phyloP scores from a whole-genome alignment of 2,888 invertebrate species.

The Amiota communis region DNA sequence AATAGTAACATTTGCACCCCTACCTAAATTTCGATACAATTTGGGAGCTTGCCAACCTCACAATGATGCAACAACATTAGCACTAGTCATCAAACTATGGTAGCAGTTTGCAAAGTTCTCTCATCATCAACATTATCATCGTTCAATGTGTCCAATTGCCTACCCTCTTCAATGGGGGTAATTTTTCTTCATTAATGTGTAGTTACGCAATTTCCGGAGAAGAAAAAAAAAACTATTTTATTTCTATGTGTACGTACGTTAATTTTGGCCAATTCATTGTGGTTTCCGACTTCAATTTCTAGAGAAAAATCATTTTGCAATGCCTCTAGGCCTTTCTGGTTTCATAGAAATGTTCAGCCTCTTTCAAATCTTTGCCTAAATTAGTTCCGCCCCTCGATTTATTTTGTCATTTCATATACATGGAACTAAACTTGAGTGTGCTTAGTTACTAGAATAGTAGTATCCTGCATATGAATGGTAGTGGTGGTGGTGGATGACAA shows the following conservation, averaged over 20 bases:
- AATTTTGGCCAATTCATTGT: slow-evolving; percentile 62
- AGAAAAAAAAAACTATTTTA: slow-evolving; percentile 38
- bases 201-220: slow-evolving; percentile 63
- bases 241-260: slow-evolving; percentile 59
- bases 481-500: not conserved
- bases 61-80: not conserved
- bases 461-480: not conserved
- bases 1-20: slow-evolving; percentile 60
- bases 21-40: slow-evolving; percentile 53
- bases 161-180: slow-evolving; percentile 25
- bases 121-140: slow-evolving; percentile 7
- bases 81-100: not conserved
- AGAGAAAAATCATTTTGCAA: not conserved
- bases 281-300: slow-evolving; percentile 19
- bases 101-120: not conserved
- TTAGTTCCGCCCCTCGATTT: slow-evolving; percentile 74
- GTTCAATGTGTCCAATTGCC: slow-evolving; percentile 27
- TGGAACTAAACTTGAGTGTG: slow-evolving; percentile 52
- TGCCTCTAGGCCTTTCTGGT: no score
- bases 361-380: slow-evolving; percentile 69
- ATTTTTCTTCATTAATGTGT: slow-evolving; percentile 65
- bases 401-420: slow-evolving; percentile 70
- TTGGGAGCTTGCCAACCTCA: slow-evolving; percentile 28
- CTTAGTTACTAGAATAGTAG: slow-evolving; percentile 52
- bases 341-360: slow-evolving; percentile 50